Conservation (phyloP, 1,140 invertebrate genomes). For the Mizuhopecten yessoensis region DNA sequence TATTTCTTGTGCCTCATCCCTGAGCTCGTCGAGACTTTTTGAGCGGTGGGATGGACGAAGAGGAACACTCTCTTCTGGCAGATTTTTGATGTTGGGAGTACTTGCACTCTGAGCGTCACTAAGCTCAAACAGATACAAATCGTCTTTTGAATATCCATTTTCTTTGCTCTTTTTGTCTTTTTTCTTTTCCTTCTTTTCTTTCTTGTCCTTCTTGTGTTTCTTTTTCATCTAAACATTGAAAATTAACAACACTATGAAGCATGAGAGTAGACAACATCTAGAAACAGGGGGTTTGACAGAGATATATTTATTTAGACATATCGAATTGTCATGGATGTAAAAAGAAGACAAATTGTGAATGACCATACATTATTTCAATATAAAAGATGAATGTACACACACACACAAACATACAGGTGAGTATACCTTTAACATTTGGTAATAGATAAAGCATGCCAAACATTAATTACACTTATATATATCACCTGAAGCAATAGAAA, state of each 20-base stretch:
- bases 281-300: no score
- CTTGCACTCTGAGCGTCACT: not conserved
- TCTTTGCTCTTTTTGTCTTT: slow-evolving; percentile 15
- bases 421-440: no score
- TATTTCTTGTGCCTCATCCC: slow-evolving; percentile 17
- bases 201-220: slow-evolving; percentile 15
- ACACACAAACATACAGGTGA: no score
- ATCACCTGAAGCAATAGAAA: no score
- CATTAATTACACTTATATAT: no score
- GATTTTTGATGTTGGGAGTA: not conserved
- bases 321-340: no score
- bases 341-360: no score
- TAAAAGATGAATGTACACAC: no score
- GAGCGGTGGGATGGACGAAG: not conserved
- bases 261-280: no score
- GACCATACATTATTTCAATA: no score
- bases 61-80: not conserved
- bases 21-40: not conserved
- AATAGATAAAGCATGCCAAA: no score
- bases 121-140: not conserved
- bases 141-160: slow-evolving; percentile 20
- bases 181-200: not conserved
- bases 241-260: not conserved
- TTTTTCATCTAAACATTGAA: slow-evolving; percentile 5
- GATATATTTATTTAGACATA: no score